Evolutionary conservation across 2,113 vertebrate genomes (phyloP).

Genomic region (Henicopernis longicauda): DNA sequence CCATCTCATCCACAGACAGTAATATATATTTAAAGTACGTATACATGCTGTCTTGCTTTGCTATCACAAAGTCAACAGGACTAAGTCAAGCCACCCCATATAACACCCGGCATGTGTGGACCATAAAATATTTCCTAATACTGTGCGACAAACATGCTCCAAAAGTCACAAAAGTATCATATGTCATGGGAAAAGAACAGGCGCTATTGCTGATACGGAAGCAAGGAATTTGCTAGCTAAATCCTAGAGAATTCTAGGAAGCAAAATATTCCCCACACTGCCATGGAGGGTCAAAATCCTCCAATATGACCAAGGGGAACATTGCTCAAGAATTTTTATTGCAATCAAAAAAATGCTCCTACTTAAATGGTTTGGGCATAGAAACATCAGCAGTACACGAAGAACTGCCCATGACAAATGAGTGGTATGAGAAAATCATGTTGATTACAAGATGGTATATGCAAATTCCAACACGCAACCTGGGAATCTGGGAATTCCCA

Average conservation of each 20-base stretch:
- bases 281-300: neutral
- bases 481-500: neutral
- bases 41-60: neutral
- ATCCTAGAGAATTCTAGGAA: conserved; percentile 21
- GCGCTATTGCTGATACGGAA: rapidly evolving
- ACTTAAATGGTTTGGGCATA: neutral
- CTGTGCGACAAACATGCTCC: neutral
- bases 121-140: neutral
- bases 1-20: neutral
- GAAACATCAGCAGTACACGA: neutral
- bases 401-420: rapidly evolving
- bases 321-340: neutral
- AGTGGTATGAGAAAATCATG: neutral
- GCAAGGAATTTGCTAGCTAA: conserved; percentile 1
- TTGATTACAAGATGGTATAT: neutral
- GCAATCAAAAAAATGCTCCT: neutral
- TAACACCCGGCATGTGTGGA: neutral
- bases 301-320: neutral
- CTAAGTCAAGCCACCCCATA: neutral
- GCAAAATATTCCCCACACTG: neutral
- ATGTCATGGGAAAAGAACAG: conserved; percentile 15
- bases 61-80: neutral
- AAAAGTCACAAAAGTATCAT: neutral
- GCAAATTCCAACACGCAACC: neutral
- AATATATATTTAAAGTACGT: neutral